These are phyloP conservation scores for Zosterops hypoxanthus DNA, from an alignment of 2,113 vertebrate species.

Conservation along the genomic window DNA sequence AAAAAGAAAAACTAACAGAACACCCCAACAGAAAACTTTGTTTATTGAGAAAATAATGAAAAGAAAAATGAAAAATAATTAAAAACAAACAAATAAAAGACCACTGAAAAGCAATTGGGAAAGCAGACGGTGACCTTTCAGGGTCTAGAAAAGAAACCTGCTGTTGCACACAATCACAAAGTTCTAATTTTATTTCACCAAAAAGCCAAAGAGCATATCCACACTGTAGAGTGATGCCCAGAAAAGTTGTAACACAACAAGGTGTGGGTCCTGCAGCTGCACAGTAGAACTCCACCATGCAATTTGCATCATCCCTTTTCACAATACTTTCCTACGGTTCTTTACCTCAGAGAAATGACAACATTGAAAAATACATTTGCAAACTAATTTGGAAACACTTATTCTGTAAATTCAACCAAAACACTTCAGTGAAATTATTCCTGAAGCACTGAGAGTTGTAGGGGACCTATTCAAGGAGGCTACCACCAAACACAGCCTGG, in stretches of 20 bases:
- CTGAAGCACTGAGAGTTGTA: rapidly evolving
- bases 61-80: not conserved
- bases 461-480: not conserved
- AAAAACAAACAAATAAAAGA: not conserved
- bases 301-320: not conserved
- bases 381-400: not conserved
- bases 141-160: not conserved
- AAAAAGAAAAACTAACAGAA: not conserved
- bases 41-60: not conserved
- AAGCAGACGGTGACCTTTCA: not conserved
- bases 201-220: not conserved
- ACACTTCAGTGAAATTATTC: not conserved
- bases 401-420: not conserved
- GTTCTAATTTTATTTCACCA: not conserved
- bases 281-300: not conserved
- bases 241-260: not conserved
- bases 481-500: not conserved
- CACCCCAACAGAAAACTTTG: not conserved
- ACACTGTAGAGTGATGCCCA: not conserved
- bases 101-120: not conserved
- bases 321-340: not conserved
- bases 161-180: not conserved
- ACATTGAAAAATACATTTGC: not conserved
- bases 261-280: not conserved
- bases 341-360: not conserved